Evolutionary conservation across 2,113 vertebrate genomes (phyloP).

Genomic region (Abramis brama): DNA sequence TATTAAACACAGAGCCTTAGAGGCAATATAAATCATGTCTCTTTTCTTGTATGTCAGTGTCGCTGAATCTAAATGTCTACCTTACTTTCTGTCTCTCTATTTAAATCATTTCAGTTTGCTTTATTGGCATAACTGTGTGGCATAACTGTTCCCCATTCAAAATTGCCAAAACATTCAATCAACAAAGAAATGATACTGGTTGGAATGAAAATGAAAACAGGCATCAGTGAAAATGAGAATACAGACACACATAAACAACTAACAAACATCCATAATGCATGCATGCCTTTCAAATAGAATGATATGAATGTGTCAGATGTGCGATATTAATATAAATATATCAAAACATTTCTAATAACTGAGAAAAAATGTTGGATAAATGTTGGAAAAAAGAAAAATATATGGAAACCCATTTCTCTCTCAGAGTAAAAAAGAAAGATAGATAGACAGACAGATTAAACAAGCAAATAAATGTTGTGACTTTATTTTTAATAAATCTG

Average conservation of each 20-base stretch:
- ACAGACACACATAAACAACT: background rate
- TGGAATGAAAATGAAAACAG: background rate
- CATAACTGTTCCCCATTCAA: slow-evolving; percentile 3
- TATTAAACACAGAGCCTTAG: slow-evolving; percentile 8
- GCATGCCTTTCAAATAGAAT: slow-evolving; percentile 2
- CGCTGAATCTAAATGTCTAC: background rate
- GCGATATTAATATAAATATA: background rate
- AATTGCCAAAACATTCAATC: slow-evolving; percentile 3
- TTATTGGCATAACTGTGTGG: slow-evolving; percentile 9
- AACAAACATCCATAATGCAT: background rate
- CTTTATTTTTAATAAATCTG: background rate
- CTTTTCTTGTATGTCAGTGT: background rate
- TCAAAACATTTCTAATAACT: background rate
- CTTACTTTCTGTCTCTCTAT: background rate
- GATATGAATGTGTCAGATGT: background rate
- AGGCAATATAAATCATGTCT: slow-evolving; percentile 35
- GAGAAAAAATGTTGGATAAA: background rate
- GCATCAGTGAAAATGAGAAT: background rate
- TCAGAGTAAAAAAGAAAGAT: background rate
- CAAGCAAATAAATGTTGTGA: background rate
- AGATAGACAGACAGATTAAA: too few species aligned
- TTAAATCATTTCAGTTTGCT: background rate
- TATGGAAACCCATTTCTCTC: background rate
- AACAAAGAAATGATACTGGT: background rate
- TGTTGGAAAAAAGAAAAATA: background rate